A percentile compares a stretch with the other conserved stretches of the same genome.
Evolutionary conservation across 1,140 invertebrate species (phyloP).

Genomic region (Meloidogyne hapla): DNA sequence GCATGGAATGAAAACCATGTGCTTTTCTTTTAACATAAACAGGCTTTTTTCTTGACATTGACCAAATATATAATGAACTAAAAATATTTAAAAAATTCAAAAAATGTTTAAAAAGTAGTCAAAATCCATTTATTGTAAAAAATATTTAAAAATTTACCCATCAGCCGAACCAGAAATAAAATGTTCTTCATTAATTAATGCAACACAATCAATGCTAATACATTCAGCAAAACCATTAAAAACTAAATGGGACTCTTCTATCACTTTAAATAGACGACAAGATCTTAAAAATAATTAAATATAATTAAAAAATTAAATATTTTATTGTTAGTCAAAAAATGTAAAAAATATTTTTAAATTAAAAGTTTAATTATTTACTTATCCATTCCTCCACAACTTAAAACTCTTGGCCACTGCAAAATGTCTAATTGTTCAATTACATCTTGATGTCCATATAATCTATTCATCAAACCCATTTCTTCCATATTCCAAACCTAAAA

Average conservation of each 20-base stretch:
- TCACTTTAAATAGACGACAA: constrained; percentile 43
- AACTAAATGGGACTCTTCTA: constrained; percentile 42
- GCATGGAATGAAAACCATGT: constrained; percentile 26
- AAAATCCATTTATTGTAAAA: neutral
- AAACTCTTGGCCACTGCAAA: constrained; percentile 38
- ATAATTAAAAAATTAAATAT: neutral
- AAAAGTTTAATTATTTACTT: neutral
- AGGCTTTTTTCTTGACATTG: constrained; percentile 41
- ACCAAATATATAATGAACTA: constrained; percentile 46
- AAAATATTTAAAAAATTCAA: constrained; percentile 25
- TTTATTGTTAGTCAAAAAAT: constrained; percentile 29
- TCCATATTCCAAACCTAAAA: constrained; percentile 50
- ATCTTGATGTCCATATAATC: constrained; percentile 43
- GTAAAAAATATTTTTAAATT: neutral
- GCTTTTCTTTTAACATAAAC: constrained; percentile 38
- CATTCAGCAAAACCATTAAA: constrained; percentile 44
- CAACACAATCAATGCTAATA: constrained; percentile 45
- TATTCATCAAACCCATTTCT: constrained; percentile 50
- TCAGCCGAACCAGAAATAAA: constrained; percentile 43
- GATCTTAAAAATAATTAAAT: constrained; percentile 23
- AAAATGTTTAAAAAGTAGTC: neutral
- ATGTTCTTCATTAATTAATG: constrained; percentile 50
- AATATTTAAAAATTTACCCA: constrained; percentile 31
- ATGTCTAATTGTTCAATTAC: constrained; percentile 44
- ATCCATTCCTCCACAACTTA: constrained; percentile 30